Conservation (phyloP, 1,140 invertebrate genomes). For the Adoxophyes honmai region DNA sequence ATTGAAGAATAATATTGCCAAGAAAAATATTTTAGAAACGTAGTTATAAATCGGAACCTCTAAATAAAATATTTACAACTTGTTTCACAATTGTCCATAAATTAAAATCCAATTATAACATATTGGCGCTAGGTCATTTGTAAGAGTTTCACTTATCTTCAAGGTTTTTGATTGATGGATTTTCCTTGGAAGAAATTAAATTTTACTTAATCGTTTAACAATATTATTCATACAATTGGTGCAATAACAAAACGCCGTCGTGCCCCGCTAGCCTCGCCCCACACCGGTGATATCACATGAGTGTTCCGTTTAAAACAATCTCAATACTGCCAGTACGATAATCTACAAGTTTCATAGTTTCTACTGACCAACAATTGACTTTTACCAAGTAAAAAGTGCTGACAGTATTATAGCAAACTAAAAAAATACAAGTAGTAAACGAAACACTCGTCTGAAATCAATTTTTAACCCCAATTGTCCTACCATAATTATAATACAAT, state of each 20-base stretch:
- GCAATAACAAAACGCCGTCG: constrained; percentile 7
- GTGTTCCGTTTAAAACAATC: neutral
- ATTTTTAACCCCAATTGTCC: no score
- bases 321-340: neutral
- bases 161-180: neutral
- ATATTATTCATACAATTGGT: neutral
- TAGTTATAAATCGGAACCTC: no score
- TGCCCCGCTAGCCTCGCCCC: neutral
- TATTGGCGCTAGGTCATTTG: neutral
- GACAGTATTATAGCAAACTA: no score
- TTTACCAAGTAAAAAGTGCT: no score
- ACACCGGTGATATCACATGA: neutral
- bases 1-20: neutral
- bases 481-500: no score
- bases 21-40: neutral
- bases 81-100: no score
- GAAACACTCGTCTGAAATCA: no score
- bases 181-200: neutral
- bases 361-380: neutral
- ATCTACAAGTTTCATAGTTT: neutral
- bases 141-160: neutral
- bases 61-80: no score
- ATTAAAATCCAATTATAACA: no score
- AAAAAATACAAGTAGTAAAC: no score
- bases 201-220: no score